Evolutionary conservation across 2,888 invertebrate genomes (phyloP), one percentile per base, ranked within the genome.

Genomic region (Xylota sylvarum): DNA sequence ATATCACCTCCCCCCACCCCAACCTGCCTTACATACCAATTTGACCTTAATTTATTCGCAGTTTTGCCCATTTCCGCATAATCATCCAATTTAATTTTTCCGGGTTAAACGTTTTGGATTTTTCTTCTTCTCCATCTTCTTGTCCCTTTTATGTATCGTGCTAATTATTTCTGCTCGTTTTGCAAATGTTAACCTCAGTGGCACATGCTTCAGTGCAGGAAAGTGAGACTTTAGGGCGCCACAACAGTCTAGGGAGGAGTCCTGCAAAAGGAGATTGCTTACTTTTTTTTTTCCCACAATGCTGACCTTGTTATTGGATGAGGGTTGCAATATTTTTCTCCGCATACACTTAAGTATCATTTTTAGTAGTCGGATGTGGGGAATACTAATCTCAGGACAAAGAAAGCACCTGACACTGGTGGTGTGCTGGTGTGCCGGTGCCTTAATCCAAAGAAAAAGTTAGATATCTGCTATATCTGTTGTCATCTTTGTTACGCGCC

Each of bases 11-110:
- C 1, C 30, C 30, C 19, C 23, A 1, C 58, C 12, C 35, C 9
- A 14, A 30, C 56, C 5, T 30, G 50, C 4, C 17, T 37, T 10
- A 32, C 30, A 30, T 72, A 56, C 43, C 62, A 79, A 62, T 69
- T 69, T 60, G 52, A 60, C 73, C 73, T 79, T 79, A 84, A 84
- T 84, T 84, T 79, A 84, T 84, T 67, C 73, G 40, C 46, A 43
- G 73, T 78, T 67, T 70, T 77, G 58, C 73, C 72, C 65, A 69
- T 73, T 84, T 79, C 73, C 67, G 83, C 78, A 86, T 86, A 86
- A 82, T 86, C 86, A 86, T 86, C 86, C 78, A 82, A 86, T 82
- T 82, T 82, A 86, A 78, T 82, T 82, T 82, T 82, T 82, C 82
- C 56, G 67, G 82, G 77, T 78, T 76, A 81, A 85, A 69, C 56